These are phyloP conservation scores for Trachymyrmex septentrionalis DNA, from an alignment of 1,140 invertebrate genomes.

Conservation along the genomic window DNA sequence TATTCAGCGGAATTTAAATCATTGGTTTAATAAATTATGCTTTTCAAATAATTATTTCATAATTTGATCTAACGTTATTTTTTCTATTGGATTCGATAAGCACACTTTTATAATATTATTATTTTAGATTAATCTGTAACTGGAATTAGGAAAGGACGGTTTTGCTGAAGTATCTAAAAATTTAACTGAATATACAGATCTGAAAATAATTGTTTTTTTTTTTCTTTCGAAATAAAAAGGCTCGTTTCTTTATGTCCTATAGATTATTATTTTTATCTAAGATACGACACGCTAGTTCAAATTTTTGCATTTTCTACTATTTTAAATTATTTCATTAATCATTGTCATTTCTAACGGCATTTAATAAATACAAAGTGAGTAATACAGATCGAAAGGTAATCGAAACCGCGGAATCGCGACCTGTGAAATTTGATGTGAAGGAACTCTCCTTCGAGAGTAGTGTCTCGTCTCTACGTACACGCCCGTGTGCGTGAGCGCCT, in stretches of 20 bases:
- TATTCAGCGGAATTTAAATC: not conserved
- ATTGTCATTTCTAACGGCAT: no score
- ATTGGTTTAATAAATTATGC: not conserved
- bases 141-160: no score
- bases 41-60: not conserved
- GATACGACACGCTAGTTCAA: no score
- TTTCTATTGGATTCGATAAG: not conserved
- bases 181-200: no score
- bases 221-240: not conserved
- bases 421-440: conserved; percentile 73
- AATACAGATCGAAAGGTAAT: conserved; percentile 53
- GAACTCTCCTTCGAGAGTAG: conserved; percentile 30
- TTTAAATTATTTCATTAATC: not conserved
- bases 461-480: conserved; percentile 59
- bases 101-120: not conserved
- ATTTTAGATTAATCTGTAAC: not conserved
- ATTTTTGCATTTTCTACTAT: not conserved
- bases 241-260: not conserved
- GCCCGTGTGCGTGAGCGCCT: conserved; percentile 69
- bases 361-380: not conserved
- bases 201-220: no score
- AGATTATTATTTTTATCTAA: not conserved
- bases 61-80: not conserved
- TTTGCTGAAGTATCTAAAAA: no score
- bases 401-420: conserved; percentile 62